These are phyloP conservation scores for Chaetoderma sp. DNA, from an alignment of 2,888 invertebrate species.

Conservation along the genomic window DNA sequence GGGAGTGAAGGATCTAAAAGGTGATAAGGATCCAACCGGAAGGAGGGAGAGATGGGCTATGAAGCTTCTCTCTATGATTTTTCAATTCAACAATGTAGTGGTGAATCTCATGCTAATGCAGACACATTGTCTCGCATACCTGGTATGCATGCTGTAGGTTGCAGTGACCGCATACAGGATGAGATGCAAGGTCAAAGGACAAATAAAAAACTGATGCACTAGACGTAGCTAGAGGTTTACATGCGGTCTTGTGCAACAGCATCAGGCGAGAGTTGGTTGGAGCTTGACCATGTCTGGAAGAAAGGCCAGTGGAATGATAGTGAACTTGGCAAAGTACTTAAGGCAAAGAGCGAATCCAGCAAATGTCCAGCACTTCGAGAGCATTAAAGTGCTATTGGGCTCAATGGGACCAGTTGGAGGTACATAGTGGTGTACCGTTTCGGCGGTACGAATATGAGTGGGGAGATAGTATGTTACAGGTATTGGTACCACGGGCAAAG, in stretches of 20 bases:
- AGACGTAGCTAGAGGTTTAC: too few species aligned
- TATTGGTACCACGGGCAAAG: neutral
- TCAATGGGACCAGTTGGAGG: neutral
- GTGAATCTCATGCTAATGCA: conserved; percentile 26
- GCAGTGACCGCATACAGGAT: too few species aligned
- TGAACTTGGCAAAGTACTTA: too few species aligned
- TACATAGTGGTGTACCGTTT: neutral
- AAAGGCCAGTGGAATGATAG: too few species aligned
- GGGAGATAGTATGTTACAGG: neutral
- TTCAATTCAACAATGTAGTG: conserved; percentile 19
- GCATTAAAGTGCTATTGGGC: neutral
- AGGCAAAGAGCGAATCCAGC: too few species aligned
- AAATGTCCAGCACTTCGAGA: too few species aligned
- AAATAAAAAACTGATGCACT: too few species aligned
- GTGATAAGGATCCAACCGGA: conserved; percentile 29
- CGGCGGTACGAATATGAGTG: neutral
- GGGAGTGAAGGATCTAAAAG: conserved; percentile 28
- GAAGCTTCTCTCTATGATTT: conserved; percentile 22
- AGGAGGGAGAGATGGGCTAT: conserved; percentile 31
- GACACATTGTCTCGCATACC: conserved; percentile 28
- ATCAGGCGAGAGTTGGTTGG: too few species aligned
- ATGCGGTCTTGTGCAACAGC: too few species aligned
- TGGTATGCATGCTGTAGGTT: neutral
- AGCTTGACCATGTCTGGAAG: too few species aligned
- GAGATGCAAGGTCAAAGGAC: too few species aligned